phyloP scores from a whole-genome alignment of 2,888 invertebrate species.

The Acanthosepion pharaonis region DNA sequence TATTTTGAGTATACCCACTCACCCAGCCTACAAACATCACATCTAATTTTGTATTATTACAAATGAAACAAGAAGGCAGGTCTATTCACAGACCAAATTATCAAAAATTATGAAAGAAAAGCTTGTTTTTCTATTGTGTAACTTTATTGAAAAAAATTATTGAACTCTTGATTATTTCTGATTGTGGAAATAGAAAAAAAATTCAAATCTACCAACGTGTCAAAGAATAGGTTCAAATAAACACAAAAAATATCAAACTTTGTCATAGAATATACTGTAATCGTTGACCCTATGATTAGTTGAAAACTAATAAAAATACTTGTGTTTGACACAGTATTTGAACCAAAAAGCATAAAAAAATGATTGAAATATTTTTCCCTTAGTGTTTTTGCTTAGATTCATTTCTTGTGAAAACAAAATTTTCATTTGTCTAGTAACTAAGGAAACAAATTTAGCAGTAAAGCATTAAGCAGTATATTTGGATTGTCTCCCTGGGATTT shows the following conservation, averaged over 20 bases:
- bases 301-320: not conserved
- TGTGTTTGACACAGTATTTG: not conserved
- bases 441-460: not conserved
- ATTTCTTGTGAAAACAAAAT: not conserved
- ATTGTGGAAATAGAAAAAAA: not conserved
- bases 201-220: not conserved
- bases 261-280: not conserved
- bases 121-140: not conserved
- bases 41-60: not conserved
- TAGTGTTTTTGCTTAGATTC: not conserved
- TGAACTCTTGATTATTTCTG: constrained; percentile 11
- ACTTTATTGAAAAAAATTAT: not conserved
- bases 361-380: not conserved
- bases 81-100: not conserved
- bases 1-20: not conserved
- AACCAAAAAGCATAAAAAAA: not conserved
- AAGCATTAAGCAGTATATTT: not conserved
- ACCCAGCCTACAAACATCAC: too few species aligned
- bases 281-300: not conserved
- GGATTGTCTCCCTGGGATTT: not conserved
- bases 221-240: not conserved
- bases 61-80: not conserved
- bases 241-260: not conserved
- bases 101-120: not conserved
- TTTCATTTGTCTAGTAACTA: not conserved